Evolutionary conservation across 2,113 vertebrate genomes (phyloP).

Genomic region (Lota lota): DNA sequence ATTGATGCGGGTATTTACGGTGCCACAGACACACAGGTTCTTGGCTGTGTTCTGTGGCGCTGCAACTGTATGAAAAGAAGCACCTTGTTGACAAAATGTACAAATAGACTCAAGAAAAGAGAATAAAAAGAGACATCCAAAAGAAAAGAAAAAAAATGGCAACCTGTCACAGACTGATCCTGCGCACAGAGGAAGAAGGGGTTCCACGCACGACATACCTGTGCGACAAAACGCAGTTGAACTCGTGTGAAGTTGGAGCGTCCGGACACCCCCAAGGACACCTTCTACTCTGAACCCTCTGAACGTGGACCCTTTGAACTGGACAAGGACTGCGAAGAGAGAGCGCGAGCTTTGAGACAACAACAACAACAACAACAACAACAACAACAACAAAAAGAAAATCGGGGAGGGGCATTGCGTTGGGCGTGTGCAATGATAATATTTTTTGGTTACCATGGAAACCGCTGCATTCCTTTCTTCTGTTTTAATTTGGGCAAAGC

Average conservation of each 20-base stretch:
- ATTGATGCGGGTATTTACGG: constrained; percentile 87
- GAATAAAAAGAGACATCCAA: constrained; percentile 42
- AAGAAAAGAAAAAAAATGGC: constrained; percentile 40
- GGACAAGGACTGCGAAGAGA: constrained; percentile 44
- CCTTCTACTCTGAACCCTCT: constrained; percentile 49
- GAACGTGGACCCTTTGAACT: constrained; percentile 58
- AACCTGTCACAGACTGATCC: constrained; percentile 55
- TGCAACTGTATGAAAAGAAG: constrained; percentile 82
- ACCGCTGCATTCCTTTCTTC: constrained; percentile 38
- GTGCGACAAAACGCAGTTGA: constrained; percentile 36
- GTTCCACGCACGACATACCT: constrained; percentile 45
- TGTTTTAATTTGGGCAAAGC: constrained; percentile 49
- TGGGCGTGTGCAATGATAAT: constrained; percentile 25
- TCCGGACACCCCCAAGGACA: constrained; percentile 28
- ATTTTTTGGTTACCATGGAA: constrained; percentile 55
- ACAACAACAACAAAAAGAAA: background rate
- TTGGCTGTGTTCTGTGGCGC: constrained; percentile 81
- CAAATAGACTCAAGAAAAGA: constrained; percentile 24
- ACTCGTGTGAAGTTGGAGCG: constrained; percentile 25
- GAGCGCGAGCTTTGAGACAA: background rate
- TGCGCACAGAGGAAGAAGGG: constrained; percentile 56
- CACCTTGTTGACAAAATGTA: constrained; percentile 81
- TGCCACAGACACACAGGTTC: constrained; percentile 81
- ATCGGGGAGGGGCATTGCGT: background rate
- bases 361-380: too few relatives aligned